phyloP scores from a whole-genome alignment of 2,888 invertebrate species.

The Hirtodrosophila cameraria region DNA sequence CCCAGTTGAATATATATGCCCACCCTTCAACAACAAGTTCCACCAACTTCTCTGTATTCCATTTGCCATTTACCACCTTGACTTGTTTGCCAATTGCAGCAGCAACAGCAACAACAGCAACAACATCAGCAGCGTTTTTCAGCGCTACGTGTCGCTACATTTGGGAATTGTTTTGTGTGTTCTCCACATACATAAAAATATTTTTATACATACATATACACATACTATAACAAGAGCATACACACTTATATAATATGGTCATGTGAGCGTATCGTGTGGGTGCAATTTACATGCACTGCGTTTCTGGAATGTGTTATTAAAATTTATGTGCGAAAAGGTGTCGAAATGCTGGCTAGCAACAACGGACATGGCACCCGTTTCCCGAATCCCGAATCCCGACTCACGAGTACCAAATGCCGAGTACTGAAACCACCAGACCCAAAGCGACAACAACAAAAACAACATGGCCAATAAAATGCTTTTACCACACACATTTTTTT shows the following conservation, averaged over 20 bases:
- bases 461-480: conserved; percentile 40
- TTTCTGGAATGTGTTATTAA: conserved; percentile 72
- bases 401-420: not conserved
- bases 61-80: conserved; percentile 70
- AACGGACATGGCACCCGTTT: conserved; percentile 37
- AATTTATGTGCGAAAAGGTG: conserved; percentile 73
- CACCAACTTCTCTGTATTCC: conserved; percentile 29
- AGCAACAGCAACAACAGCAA: conserved; percentile 35
- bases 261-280: conserved; percentile 47
- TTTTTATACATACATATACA: conserved; percentile 1
- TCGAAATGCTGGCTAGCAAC: conserved; percentile 58
- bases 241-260: conserved; percentile 28
- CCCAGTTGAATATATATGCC: conserved; percentile 47
- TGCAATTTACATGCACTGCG: conserved; percentile 60
- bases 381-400: conserved; percentile 12
- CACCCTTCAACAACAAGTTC: not conserved
- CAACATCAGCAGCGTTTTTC: conserved; percentile 40
- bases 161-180: conserved; percentile 73
- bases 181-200: conserved; percentile 39
- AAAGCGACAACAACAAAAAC: conserved; percentile 14
- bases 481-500: conserved; percentile 18
- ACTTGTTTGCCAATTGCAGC: conserved; percentile 72
- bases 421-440: conserved; percentile 21
- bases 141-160: conserved; percentile 65
- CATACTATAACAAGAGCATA: not conserved